A percentile compares a stretch with the other conserved stretches of the same genome.
Evolutionary conservation across 2,888 invertebrate species (phyloP).

Genomic region (Abrostola triplasia): DNA sequence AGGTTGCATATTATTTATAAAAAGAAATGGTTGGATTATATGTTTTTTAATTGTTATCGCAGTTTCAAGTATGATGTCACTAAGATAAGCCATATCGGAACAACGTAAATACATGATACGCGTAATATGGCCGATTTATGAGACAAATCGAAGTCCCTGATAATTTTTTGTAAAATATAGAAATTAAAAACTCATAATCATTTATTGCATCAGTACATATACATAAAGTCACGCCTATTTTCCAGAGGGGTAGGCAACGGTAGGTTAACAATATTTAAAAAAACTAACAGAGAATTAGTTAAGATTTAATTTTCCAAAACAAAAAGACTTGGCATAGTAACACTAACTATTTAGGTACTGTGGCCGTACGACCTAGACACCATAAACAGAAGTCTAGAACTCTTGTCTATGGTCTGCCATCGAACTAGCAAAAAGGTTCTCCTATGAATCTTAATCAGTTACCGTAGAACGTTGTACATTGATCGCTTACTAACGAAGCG

Average conservation of each 20-base stretch:
- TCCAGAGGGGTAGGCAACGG: no score
- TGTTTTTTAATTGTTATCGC: neutral
- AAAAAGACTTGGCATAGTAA: neutral
- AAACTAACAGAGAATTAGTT: no score
- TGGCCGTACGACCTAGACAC: slow-evolving; percentile 38
- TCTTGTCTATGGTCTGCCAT: slow-evolving; percentile 37
- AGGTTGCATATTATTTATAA: slow-evolving; percentile 36
- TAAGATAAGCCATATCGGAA: neutral
- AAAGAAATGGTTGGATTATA: slow-evolving; percentile 3
- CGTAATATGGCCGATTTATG: no score
- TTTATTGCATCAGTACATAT: no score
- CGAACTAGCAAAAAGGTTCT: slow-evolving; percentile 36
- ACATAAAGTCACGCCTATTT: no score
- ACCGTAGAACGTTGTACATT: neutral
- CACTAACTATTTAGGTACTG: slow-evolving; percentile 12
- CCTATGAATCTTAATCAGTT: slow-evolving; percentile 29
- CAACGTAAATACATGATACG: no score
- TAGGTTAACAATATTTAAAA: no score
- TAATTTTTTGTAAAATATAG: no score
- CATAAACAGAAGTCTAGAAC: slow-evolving; percentile 36
- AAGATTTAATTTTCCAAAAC: neutral
- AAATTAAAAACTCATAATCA: no score
- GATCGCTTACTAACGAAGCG: slow-evolving; percentile 5
- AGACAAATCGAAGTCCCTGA: no score
- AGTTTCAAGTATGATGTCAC: neutral